Evolutionary conservation across 2,797 vertebrate genomes (phyloP).

Genomic region (Rhinella marina): DNA sequence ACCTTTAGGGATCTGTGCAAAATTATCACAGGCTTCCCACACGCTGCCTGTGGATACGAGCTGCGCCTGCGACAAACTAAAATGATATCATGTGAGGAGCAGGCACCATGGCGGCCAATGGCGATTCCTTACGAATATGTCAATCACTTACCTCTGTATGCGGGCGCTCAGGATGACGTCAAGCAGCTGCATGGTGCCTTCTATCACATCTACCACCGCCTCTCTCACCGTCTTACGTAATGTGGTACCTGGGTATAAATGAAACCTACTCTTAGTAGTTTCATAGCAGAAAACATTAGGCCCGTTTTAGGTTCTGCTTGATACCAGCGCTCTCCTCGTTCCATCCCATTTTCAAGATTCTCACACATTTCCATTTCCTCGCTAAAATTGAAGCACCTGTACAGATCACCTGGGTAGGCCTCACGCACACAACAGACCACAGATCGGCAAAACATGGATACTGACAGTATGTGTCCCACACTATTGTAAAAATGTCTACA

Average conservation of each 20-base stretch:
- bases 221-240: conserved; percentile 83
- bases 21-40: conserved; percentile 85
- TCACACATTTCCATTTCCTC: too few relatives aligned
- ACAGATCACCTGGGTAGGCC: neutral
- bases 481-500: too few relatives aligned
- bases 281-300: neutral
- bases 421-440: too few relatives aligned
- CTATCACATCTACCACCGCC: conserved; percentile 81
- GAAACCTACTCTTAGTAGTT: neutral
- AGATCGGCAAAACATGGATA: too few relatives aligned
- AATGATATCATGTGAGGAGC: conserved; percentile 55
- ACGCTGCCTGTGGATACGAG: conserved; percentile 85
- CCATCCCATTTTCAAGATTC: neutral
- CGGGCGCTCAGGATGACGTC: conserved; percentile 81
- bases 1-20: conserved; percentile 83
- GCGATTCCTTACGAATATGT: neutral
- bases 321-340: neutral
- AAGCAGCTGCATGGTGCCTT: conserved; percentile 83
- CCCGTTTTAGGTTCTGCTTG: neutral
- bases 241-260: conserved; percentile 76
- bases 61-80: conserved; percentile 85
- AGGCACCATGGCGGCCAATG: neutral
- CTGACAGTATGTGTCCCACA: too few relatives aligned
- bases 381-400: neutral
- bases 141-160: conserved; percentile 79